phyloP scores from a whole-genome alignment of 2,797 vertebrate genomes.

The Pangasius macronema region DNA sequence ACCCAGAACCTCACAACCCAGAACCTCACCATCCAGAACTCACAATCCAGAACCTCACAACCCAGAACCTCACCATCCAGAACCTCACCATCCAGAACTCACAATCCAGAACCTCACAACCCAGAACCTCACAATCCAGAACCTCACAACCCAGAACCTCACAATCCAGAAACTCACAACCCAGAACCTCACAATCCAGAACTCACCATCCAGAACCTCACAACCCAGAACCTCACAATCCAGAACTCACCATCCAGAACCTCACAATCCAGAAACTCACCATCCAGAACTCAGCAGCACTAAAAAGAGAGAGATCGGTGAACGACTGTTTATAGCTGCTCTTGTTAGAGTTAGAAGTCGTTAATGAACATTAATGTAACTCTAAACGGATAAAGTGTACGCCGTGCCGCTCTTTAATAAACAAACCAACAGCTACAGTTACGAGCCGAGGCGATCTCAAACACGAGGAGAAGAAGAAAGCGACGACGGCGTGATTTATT shows the following conservation, averaged over 20 bases:
- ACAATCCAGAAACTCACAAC: too few relatives aligned
- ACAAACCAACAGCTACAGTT: background rate
- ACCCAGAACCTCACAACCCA: too few relatives aligned
- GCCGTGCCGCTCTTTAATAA: background rate
- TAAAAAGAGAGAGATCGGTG: background rate
- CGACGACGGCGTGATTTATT: background rate
- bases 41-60: background rate
- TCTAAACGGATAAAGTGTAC: too few relatives aligned
- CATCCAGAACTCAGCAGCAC: background rate
- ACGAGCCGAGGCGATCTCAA: background rate
- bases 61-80: too few relatives aligned
- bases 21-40: background rate
- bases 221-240: too few relatives aligned
- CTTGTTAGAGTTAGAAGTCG: background rate
- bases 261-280: background rate
- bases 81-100: background rate
- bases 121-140: background rate
- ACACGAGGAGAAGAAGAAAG: background rate
- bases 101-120: too few relatives aligned
- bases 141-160: too few relatives aligned
- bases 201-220: too few relatives aligned
- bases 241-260: background rate
- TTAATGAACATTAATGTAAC: background rate
- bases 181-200: background rate
- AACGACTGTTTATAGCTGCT: background rate